These are phyloP conservation scores for Dasyprocta punctata DNA, from an alignment of 2,113 vertebrate genomes.

Conservation along the genomic window DNA sequence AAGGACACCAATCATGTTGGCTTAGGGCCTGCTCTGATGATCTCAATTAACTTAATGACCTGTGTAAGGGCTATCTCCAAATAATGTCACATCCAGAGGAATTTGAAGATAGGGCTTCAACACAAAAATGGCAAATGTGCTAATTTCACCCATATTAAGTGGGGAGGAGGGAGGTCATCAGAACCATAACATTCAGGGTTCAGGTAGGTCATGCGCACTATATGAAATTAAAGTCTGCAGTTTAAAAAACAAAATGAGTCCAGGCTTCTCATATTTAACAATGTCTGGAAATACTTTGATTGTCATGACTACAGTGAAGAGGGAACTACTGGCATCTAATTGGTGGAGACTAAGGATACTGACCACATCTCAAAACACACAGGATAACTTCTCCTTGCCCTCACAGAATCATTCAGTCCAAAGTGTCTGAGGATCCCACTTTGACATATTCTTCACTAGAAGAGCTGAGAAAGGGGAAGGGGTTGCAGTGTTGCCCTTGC, in stretches of 20 bases:
- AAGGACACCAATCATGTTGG: neutral
- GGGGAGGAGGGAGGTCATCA: neutral
- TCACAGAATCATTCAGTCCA: neutral
- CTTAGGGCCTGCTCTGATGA: neutral
- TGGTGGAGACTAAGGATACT: neutral
- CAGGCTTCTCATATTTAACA: neutral
- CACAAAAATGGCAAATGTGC: too few species aligned
- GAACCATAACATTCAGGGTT: neutral
- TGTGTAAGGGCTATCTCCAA: neutral
- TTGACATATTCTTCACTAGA: accelerated
- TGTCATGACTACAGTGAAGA: neutral
- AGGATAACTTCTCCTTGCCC: neutral
- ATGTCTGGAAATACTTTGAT: neutral
- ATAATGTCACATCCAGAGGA: neutral
- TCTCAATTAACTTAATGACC: neutral
- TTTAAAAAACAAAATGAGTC: neutral
- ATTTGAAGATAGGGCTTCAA: neutral
- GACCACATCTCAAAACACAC: neutral
- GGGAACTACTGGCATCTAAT: neutral
- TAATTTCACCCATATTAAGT: neutral
- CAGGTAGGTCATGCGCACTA: neutral
- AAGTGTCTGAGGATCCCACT: neutral
- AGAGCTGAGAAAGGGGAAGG: neutral
- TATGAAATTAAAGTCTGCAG: neutral
- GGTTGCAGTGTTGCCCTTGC: accelerated